These are phyloP conservation scores for Callosobruchus maculatus DNA, from an alignment of 2,888 invertebrate genomes.

Conservation along the genomic window DNA sequence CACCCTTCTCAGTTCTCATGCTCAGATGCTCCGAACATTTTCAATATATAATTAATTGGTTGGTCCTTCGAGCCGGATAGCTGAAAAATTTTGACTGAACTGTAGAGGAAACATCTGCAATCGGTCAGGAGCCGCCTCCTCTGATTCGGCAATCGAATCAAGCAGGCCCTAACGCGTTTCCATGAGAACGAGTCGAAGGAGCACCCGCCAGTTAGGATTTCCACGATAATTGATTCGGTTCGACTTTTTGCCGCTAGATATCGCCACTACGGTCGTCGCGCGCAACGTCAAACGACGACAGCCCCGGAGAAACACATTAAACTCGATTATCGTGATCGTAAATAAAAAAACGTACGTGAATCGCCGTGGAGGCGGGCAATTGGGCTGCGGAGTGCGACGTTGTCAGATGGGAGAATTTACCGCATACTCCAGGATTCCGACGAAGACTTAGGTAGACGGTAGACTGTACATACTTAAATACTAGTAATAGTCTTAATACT, in stretches of 20 bases:
- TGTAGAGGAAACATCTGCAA: not conserved
- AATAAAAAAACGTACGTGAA: not conserved
- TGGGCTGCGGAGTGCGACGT: not conserved
- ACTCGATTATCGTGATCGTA: not conserved
- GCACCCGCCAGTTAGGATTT: constrained; percentile 1
- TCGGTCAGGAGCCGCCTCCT: constrained; percentile 3
- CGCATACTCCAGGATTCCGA: not conserved
- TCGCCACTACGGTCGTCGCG: not conserved
- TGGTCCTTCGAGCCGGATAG: no score
- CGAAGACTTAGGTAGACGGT: no score
- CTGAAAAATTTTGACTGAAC: no score
- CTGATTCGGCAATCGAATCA: constrained; percentile 13
- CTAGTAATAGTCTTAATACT: no score
- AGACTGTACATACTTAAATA: no score
- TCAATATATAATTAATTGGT: no score
- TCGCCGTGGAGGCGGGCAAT: not conserved
- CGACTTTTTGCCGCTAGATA: not conserved
- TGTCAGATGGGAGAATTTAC: not conserved
- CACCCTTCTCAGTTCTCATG: no score
- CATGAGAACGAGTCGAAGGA: constrained; percentile 17
- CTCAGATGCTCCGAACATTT: no score
- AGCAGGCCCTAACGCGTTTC: constrained; percentile 6
- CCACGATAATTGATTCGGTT: not conserved
- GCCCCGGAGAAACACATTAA: not conserved
- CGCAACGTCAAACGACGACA: not conserved